These are phyloP conservation scores for Coecobrya sp. DNA, from an alignment of 2,888 invertebrate species.

Conservation along the genomic window DNA sequence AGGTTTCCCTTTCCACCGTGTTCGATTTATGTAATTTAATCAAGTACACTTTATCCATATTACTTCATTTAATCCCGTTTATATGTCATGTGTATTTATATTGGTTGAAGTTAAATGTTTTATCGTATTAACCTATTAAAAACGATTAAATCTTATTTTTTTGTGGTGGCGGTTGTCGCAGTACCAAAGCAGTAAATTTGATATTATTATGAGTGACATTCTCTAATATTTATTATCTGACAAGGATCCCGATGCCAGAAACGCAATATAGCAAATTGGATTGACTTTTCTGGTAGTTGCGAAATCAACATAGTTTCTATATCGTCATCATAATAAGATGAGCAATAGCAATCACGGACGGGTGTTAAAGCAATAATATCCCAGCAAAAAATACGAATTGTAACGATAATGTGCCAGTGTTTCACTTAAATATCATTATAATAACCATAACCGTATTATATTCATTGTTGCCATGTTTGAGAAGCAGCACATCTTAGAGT, in stretches of 20 bases:
- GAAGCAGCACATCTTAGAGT: neutral
- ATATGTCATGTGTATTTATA: neutral
- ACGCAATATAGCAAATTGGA: neutral
- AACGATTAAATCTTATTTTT: neutral
- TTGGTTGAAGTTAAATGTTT: neutral
- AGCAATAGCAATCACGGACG: neutral
- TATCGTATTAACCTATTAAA: conserved; percentile 1
- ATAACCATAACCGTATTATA: neutral
- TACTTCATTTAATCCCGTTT: conserved; percentile 27
- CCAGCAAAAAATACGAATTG: neutral
- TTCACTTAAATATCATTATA: conserved; percentile 4
- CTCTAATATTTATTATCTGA: neutral
- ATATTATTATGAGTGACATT: conserved; percentile 18
- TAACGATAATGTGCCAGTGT: neutral
- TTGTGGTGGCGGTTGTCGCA: neutral
- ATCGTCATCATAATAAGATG: neutral
- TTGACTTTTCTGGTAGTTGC: neutral
- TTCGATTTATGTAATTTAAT: conserved; percentile 28
- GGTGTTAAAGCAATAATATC: conserved; percentile 15
- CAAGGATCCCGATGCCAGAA: neutral
- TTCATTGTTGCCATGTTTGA: conserved; percentile 23
- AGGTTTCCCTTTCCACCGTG: neutral
- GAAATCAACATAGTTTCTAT: conserved; percentile 12
- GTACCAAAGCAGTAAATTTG: neutral
- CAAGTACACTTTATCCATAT: conserved; percentile 11